Percentiles rank a stretch among this genome's conserved stretches.
These are phyloP conservation scores for Rhinella marina DNA, from an alignment of 2,797 vertebrate species.

Conservation along the genomic window DNA sequence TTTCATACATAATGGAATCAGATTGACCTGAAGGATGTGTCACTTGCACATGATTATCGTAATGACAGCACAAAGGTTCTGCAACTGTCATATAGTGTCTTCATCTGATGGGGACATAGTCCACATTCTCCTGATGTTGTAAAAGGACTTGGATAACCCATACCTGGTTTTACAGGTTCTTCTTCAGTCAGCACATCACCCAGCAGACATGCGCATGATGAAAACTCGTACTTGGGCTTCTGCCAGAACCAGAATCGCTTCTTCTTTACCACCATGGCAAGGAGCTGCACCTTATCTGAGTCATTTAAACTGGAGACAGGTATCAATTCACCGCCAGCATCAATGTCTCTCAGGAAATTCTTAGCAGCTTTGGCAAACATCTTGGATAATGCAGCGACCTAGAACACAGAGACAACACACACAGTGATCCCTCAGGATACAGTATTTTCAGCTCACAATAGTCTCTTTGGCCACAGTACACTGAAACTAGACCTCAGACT, in stretches of 20 bases:
- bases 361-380: slow-evolving; percentile 93
- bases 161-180: slow-evolving; percentile 82
- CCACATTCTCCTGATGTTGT: background rate
- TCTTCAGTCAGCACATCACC: slow-evolving; percentile 84
- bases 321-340: slow-evolving; percentile 81
- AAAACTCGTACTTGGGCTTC: slow-evolving; percentile 83
- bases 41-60: background rate
- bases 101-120: background rate
- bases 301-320: slow-evolving; percentile 84
- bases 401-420: background rate
- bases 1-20: background rate
- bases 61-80: slow-evolving; percentile 20
- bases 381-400: slow-evolving; percentile 52
- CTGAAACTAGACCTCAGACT: too few species aligned
- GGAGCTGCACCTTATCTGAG: slow-evolving; percentile 78
- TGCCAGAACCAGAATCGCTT: slow-evolving; percentile 89
- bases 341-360: slow-evolving; percentile 88
- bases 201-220: slow-evolving; percentile 77
- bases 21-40: background rate
- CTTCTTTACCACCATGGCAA: slow-evolving; percentile 85
- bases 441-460: too few species aligned
- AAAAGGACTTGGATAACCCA: slow-evolving; percentile 3
- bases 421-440: background rate
- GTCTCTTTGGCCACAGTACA: too few species aligned
- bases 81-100: background rate